These are phyloP conservation scores for Paedocypris sp. DNA, from an alignment of 2,113 vertebrate species.

Conservation along the genomic window DNA sequence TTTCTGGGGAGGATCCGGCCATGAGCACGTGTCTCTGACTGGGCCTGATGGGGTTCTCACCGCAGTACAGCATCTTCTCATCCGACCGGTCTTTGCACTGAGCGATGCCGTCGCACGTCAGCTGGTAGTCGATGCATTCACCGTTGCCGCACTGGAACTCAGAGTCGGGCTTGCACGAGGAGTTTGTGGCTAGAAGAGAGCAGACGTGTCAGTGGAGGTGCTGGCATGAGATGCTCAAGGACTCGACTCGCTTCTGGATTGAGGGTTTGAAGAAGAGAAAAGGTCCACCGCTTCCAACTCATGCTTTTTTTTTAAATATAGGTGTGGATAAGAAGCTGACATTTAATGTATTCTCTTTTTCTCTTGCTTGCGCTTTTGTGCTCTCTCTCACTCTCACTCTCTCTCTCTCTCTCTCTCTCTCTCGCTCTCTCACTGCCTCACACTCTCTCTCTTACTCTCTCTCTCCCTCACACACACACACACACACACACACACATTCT, in stretches of 20 bases:
- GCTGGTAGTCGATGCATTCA: conserved; percentile 73
- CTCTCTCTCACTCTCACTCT: no score
- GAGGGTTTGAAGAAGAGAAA: not conserved
- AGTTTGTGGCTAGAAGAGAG: conserved; percentile 64
- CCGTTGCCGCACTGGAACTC: conserved; percentile 80
- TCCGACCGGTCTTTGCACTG: conserved; percentile 83
- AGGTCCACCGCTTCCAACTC: no score
- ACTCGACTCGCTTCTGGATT: not conserved
- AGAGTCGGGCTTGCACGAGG: conserved; percentile 69
- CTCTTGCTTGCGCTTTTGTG: no score
- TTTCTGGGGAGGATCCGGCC: conserved; percentile 69
- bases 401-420: no score
- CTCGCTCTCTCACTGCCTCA: no score
- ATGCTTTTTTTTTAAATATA: no score
- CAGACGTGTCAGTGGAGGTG: not conserved
- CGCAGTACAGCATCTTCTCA: conserved; percentile 76
- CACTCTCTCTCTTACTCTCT: no score
- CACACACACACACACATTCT: no score
- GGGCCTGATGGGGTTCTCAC: conserved; percentile 49
- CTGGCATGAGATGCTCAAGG: not conserved
- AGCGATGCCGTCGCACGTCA: conserved; percentile 68
- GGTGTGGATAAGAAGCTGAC: no score
- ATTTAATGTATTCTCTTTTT: no score
- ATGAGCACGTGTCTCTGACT: no score
- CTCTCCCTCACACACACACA: no score